A percentile compares a stretch with the other conserved stretches of the same genome.
Conservation (phyloP, 2,888 invertebrate species). For the Acanthosepion pharaonis region DNA sequence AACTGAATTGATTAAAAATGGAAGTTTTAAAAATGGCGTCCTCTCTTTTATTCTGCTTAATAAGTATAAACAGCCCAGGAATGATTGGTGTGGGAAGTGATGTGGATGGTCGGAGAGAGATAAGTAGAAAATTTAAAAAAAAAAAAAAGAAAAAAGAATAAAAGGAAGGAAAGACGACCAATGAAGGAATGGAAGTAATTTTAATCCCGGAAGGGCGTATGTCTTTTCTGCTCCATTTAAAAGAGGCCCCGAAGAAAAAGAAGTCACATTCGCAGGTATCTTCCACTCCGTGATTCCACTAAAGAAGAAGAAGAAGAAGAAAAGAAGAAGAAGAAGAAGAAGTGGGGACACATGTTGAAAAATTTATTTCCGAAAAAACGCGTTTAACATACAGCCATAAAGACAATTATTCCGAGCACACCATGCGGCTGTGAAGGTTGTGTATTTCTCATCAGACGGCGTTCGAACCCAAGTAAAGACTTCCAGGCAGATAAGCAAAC, state of each 20-base stretch:
- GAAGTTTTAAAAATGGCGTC: not conserved
- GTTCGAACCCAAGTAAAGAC: no score
- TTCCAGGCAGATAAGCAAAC: no score
- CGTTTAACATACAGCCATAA: not conserved
- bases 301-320: not conserved
- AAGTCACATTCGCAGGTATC: not conserved
- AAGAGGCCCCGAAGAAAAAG: not conserved
- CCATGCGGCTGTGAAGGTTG: no score
- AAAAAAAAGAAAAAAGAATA: not conserved
- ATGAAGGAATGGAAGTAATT: conserved; percentile 13
- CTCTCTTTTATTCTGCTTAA: not conserved
- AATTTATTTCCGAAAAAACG: conserved; percentile 33
- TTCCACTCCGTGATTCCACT: not conserved
- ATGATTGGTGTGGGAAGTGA: not conserved
- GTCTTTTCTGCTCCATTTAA: conserved; percentile 33
- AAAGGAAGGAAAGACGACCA: not conserved
- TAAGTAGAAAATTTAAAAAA: not conserved
- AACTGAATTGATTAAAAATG: not conserved
- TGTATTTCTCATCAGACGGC: no score
- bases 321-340: not conserved
- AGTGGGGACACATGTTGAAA: not conserved
- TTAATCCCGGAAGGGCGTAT: conserved; percentile 22
- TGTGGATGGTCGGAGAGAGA: not conserved
- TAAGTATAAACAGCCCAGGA: not conserved
- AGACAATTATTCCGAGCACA: not conserved